phyloP scores from a whole-genome alignment of 2,113 vertebrate species.

The Hypocryptadius cinnamomeus region DNA sequence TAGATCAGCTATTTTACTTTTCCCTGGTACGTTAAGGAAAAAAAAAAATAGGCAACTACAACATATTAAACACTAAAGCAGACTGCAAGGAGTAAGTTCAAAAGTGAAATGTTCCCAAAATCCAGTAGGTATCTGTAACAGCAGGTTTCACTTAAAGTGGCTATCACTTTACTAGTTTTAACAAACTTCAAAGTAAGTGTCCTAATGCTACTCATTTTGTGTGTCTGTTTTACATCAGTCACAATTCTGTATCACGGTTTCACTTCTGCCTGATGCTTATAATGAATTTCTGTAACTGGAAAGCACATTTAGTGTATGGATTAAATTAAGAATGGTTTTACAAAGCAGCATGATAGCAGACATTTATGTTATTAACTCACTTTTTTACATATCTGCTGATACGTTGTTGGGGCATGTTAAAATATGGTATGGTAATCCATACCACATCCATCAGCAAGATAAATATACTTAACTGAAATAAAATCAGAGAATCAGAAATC shows the following conservation, averaged over 20 bases:
- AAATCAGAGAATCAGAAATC: neutral
- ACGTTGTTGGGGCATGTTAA: constrained; percentile 30
- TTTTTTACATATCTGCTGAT: constrained; percentile 40
- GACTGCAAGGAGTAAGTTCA: constrained; percentile 54
- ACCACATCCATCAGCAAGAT: constrained; percentile 18
- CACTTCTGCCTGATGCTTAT: constrained; percentile 74
- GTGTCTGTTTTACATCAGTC: constrained; percentile 90
- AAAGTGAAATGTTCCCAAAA: constrained; percentile 59
- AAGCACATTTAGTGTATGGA: constrained; percentile 70
- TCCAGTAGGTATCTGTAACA: constrained; percentile 83
- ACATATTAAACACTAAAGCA: constrained; percentile 5
- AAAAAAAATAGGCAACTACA: neutral
- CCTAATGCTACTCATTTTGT: constrained; percentile 78
- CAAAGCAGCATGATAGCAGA: constrained; percentile 66
- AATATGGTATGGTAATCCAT: constrained; percentile 31
- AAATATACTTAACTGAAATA: neutral
- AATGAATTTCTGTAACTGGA: constrained; percentile 75
- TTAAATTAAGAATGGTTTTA: constrained; percentile 76
- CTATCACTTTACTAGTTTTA: constrained; percentile 95
- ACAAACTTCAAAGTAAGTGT: constrained; percentile 91
- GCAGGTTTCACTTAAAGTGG: constrained; percentile 91
- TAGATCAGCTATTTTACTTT: neutral
- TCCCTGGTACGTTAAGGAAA: neutral
- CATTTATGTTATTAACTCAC: constrained; percentile 50
- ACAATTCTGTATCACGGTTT: constrained; percentile 73